A percentile compares a stretch with the other conserved stretches of the same genome.
phyloP scores from a whole-genome alignment of 1,140 invertebrate genomes.

The Heliconius hermathena region DNA sequence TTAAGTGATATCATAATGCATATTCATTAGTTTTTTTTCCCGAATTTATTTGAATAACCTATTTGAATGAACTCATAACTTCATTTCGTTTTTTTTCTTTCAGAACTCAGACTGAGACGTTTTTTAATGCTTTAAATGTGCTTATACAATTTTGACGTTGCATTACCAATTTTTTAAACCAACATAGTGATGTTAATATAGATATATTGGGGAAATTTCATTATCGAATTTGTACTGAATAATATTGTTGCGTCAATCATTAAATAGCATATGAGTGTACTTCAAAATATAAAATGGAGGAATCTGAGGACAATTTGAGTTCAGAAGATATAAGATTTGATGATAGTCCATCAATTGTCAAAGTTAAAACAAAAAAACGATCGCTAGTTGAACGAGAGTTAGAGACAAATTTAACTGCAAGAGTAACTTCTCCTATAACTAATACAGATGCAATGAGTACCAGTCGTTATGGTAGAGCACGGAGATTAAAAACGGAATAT shows the following conservation, averaged over 20 bases:
- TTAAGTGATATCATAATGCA: conserved; percentile 38
- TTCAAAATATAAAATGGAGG: conserved; percentile 59
- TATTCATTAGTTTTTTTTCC: conserved; percentile 29
- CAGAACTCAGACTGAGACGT: conserved; percentile 48
- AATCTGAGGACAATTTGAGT: conserved; percentile 66
- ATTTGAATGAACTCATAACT: conserved; percentile 61
- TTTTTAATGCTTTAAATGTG: conserved; percentile 42
- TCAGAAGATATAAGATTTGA: conserved; percentile 52
- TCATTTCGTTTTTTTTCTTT: conserved; percentile 76
- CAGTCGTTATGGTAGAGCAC: conserved; percentile 76
- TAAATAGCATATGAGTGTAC: conserved; percentile 32
- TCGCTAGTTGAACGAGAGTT: conserved; percentile 71
- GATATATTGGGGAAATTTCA: conserved; percentile 30
- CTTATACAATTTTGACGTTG: conserved; percentile 39
- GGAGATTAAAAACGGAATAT: conserved; percentile 60
- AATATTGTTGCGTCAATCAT: conserved; percentile 52
- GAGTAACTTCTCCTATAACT: conserved; percentile 64
- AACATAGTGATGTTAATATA: conserved; percentile 36
- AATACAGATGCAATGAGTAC: conserved; percentile 55
- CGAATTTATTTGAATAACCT: conserved; percentile 63
- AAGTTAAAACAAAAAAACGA: conserved; percentile 64
- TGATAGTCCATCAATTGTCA: conserved; percentile 43
- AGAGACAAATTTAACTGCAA: conserved; percentile 67
- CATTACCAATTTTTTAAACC: conserved; percentile 48
- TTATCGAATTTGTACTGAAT: conserved; percentile 33